Percentiles rank a stretch among this genome's conserved stretches.
Evolutionary conservation across 2,888 invertebrate genomes (phyloP).

Genomic region (Leptura quadrifasciata): DNA sequence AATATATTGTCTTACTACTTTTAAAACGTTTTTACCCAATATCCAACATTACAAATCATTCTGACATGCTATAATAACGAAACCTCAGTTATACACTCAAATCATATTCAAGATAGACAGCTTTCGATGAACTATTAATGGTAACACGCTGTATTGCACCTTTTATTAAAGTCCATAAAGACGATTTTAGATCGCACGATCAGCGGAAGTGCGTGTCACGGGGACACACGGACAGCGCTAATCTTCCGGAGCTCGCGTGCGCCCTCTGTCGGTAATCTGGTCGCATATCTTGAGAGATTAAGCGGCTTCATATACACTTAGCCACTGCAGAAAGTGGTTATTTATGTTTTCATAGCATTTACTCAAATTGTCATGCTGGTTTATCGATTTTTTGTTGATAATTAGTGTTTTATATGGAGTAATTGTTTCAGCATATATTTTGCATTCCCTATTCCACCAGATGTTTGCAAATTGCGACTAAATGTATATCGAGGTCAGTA

Average conservation of each 20-base stretch:
- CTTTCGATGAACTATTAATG: conserved; percentile 36
- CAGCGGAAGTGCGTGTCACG: conserved; percentile 69
- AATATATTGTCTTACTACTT: background rate
- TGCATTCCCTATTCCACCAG: conserved; percentile 24
- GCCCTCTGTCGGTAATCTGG: conserved; percentile 64
- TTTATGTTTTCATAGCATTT: conserved; percentile 39
- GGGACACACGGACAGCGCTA: conserved; percentile 70
- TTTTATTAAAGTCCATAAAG: background rate
- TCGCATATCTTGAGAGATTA: conserved; percentile 66
- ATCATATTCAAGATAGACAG: conserved; percentile 39
- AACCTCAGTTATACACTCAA: conserved; percentile 36
- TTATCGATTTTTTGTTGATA: conserved; percentile 38
- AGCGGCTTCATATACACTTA: conserved; percentile 49
- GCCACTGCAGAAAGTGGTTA: conserved; percentile 38
- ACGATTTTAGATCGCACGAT: conserved; percentile 46
- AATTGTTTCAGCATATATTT: conserved; percentile 39
- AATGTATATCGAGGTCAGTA: conserved; percentile 28
- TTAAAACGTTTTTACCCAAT: conserved; percentile 28
- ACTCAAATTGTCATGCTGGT: conserved; percentile 37
- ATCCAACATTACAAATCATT: conserved; percentile 44
- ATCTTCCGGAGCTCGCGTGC: conserved; percentile 71
- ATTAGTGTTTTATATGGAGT: conserved; percentile 33
- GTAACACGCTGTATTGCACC: conserved; percentile 2
- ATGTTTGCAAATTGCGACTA: conserved; percentile 23
- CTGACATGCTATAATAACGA: conserved; percentile 40